These are phyloP conservation scores for Zaprionus davidi DNA, from an alignment of 1,140 invertebrate genomes.

Conservation along the genomic window DNA sequence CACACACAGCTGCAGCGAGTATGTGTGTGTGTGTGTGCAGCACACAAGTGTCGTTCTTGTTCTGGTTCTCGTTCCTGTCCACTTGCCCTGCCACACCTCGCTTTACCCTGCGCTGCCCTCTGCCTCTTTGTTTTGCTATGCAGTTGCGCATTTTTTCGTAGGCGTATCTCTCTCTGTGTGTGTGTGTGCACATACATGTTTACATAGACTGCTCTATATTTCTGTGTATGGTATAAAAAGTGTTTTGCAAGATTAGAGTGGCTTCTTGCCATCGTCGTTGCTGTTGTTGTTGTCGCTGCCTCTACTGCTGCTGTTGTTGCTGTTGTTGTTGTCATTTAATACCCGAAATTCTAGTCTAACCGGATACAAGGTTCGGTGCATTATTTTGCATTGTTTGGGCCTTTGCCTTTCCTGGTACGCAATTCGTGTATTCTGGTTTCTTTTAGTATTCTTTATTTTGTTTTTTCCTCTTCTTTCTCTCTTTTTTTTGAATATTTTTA, in stretches of 20 bases:
- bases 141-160: conserved; percentile 77
- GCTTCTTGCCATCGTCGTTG: conserved; percentile 44
- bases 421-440: conserved; percentile 21
- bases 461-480: background rate
- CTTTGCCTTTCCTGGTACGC: conserved; percentile 33
- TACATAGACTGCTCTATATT: conserved; percentile 31
- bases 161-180: conserved; percentile 54
- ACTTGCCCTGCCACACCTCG: conserved; percentile 1
- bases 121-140: conserved; percentile 44
- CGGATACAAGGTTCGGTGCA: conserved; percentile 83
- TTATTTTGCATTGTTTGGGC: conserved; percentile 75
- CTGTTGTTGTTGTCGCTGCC: conserved; percentile 12
- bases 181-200: conserved; percentile 9
- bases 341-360: conserved; percentile 83
- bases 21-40: conserved; percentile 29
- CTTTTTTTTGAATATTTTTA: background rate
- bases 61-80: conserved; percentile 18
- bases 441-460: background rate
- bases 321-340: conserved; percentile 76
- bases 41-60: conserved; percentile 72
- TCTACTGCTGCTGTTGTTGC: conserved; percentile 13
- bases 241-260: conserved; percentile 63
- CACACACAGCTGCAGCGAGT: conserved; percentile 38
- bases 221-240: conserved; percentile 28
- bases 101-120: background rate